Evolutionary conservation across 2,888 invertebrate genomes (phyloP), one percentile per base, ranked within the genome.

Genomic region (Cynaeus angustus): DNA sequence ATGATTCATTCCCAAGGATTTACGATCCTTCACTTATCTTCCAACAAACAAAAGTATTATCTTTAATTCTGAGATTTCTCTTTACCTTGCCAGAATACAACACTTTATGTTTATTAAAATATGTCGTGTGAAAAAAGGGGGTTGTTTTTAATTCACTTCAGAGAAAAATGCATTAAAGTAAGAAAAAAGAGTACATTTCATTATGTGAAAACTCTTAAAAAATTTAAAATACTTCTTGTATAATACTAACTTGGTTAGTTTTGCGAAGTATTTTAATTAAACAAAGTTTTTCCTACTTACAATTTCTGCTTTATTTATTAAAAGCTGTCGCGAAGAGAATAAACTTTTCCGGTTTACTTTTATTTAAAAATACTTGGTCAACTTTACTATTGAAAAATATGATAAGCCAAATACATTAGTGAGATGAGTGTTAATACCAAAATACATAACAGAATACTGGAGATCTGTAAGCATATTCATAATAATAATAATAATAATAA

Each of bases 1-100:
- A 50, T 50, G 50, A 50, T 33, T 52, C 52, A 33, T 30, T 52
- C 13, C 30, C 33, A 52, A 52, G 52, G 52, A 52, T 52, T 52
- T 52, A 46, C 41, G 41, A 41, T 41, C 3, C 12, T 41, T 41
- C 13, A 41, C 41, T 46, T 46, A 46, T 16, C 46, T 52, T 10
- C 28, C 33, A 33, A 52, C 52, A 52, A 52, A 52, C 52, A 52
- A 38, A 52, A 38, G 55, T 14, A 55, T 55, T 55, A 55, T 16
- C 12, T 37, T 55, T 55, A 55, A 55, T 55, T 37, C 37, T 9
- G 52, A 4, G 9, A 33, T 52, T 52, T 30, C 30, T 16, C 48
- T n/a, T 10, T 7, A 43, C 13, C 30, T 12, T 13, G 52, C 52
- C 33, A 26, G 26, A 48, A 37, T 7, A 37, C 37, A 37, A n/a